phyloP scores from a whole-genome alignment of 2,113 vertebrate species.

The Fulica atra region DNA sequence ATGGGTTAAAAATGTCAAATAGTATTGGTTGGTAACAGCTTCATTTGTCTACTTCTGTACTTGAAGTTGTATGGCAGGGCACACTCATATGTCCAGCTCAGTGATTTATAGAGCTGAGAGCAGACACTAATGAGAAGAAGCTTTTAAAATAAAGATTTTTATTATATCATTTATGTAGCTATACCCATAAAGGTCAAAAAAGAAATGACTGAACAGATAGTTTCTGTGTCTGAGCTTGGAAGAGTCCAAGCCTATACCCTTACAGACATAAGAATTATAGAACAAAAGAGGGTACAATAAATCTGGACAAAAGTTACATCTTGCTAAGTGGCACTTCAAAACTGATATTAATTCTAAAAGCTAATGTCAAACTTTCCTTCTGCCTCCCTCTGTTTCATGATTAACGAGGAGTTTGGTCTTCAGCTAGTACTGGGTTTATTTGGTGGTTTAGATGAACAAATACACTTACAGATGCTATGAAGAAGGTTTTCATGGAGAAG shows the following conservation, averaged over 20 bases:
- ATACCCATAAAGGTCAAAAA: background rate
- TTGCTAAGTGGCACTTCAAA: background rate
- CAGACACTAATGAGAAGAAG: slow-evolving; percentile 46
- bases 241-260: background rate
- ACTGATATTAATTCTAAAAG: background rate
- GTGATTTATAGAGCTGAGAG: slow-evolving; percentile 24
- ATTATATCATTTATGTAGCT: slow-evolving; percentile 3
- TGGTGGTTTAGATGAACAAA: background rate
- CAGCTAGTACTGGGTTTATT: background rate
- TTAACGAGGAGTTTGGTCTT: background rate
- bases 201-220: background rate
- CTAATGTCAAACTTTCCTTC: background rate
- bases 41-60: slow-evolving; percentile 16
- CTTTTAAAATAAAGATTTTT: slow-evolving; percentile 47
- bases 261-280: background rate
- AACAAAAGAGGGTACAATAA: background rate
- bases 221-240: background rate
- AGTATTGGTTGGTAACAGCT: background rate
- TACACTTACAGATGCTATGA: background rate
- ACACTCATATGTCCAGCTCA: background rate
- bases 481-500: background rate
- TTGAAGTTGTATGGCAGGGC: background rate
- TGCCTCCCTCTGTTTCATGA: background rate
- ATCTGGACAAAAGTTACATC: background rate
- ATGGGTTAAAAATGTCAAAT: slow-evolving; percentile 28